Evolutionary conservation across 2,888 invertebrate genomes (phyloP), one percentile per base, ranked within the genome.

Genomic region (Galeopsomyia nigrocyanea): DNA sequence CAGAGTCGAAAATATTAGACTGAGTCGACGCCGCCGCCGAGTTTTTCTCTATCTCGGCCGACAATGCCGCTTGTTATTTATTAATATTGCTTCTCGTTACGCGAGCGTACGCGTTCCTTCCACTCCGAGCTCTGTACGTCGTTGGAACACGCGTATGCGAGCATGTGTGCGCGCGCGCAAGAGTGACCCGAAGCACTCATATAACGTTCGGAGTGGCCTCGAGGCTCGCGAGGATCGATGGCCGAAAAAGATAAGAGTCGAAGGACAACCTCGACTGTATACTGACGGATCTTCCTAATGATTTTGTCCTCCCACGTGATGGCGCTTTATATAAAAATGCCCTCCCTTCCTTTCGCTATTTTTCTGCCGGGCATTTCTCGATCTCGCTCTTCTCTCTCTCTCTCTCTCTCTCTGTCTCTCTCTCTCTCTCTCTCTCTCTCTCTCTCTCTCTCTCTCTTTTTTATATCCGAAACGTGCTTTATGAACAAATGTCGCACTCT

Each of bases 181-280:
- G 64, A 71, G 53, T 66, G 66, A 71, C 68, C 63, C 49, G 50
- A 61, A 50, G 49, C 55, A 39, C 68, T 61, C 46, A 56, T 62
- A 68, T 49, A 64, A 70, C 66, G 74, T 73, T 73, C 65, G 49
- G 50, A 76, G 71, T 70, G 62, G 75, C 76, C 76, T 73, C 66
- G 75, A 71, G 73, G 10, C 69, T 68, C 62, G 65, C 67, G 51
- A 73, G 71, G 65, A 76, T 76, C 73, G 76, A 76, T 76, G 76
- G 64, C 75, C 75, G 75, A 75, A 71, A 75, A 75, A 75, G 76
- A 76, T 76, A 76, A 62, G 60, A 56, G 63, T 67, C 75, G 66
- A 75, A 76, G 75, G 75, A 75, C 71, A 75, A 50, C 60, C 17
- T 13, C 16, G 16, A 60, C 65, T 49, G 5, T 26, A 19, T 53